Base-by-base conservation (phyloP, 1,140 invertebrate species). In the Zophobas atratus region DNA sequence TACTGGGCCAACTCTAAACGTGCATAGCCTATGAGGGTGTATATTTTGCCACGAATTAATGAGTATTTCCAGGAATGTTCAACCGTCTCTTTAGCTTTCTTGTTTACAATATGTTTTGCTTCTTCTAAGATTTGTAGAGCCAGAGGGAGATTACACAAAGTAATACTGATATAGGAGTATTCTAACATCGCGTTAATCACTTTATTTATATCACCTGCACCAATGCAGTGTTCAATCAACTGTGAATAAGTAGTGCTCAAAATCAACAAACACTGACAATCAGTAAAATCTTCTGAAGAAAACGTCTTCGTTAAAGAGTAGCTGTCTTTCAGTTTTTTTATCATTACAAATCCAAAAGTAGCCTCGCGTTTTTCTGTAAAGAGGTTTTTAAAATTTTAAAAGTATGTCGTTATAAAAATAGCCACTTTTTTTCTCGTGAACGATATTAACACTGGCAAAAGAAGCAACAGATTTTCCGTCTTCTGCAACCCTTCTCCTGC, bases 221-320 rank as follows among this genome's bases (percentile, higher is more conserved):
- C 89, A 34, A 85, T 85, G 80, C 89, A 91, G 77, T 92, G 90
- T 3, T 89, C 87, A 20, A 91, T 85, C 1, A 91, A 86, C 81
- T 91, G 90, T 0, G 84, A 87, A 63, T 91, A 91, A n/a, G 88
- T 87, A 0, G 88, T 87, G 4, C 86, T 84, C 8, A 92, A 79
- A 63, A 90, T 90, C 1, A 88, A 77, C 49, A 88, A 81, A 79
- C 91, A 92, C 78, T 90, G 86, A 77, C 91, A 92, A 41, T 87
- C 82, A 8, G 81, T 80, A 73, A 89, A 90, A 79, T 89, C 86
- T 1, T 86, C 72, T 6, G 85, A 77, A 1, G 87, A 86, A 76
- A 89, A 90, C 0, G 86, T 86, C 48, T 83, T 79, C 0, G 82
- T 86, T 1, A 86, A 81, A 32, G 79, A 79, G 41, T 77, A 82